Conservation (phyloP, 2,797 vertebrate species). For the Sebastolobus alascanus region DNA sequence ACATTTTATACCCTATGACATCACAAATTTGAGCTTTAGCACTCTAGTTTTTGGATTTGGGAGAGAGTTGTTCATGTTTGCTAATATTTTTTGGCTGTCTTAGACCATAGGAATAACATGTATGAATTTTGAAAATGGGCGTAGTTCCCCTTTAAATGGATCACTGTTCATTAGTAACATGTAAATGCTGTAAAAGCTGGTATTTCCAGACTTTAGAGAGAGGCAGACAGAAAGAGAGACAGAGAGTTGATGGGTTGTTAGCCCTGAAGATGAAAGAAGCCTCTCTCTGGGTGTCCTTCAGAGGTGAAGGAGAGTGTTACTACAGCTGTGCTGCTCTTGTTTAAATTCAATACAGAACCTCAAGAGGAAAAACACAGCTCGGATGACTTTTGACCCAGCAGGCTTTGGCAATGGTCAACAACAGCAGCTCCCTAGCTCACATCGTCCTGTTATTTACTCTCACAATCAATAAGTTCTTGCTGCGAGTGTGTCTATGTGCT, state of each 20-base stretch:
- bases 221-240: constrained; percentile 28
- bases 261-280: constrained; percentile 75
- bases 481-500: constrained; percentile 54
- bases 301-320: constrained; percentile 81
- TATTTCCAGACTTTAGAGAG: constrained; percentile 37
- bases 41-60: no score
- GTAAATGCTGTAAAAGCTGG: constrained; percentile 14
- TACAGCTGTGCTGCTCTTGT: constrained; percentile 83
- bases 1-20: no score
- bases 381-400: constrained; percentile 78
- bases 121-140: no score
- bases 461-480: constrained; percentile 76
- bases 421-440: constrained; percentile 72
- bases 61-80: no score
- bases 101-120: no score
- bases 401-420: constrained; percentile 78
- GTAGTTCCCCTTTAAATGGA: constrained; percentile 17
- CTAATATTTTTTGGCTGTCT: no score
- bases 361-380: constrained; percentile 73
- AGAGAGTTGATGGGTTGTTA: constrained; percentile 58
- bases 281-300: constrained; percentile 77
- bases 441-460: constrained; percentile 73
- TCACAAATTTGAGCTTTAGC: no score
- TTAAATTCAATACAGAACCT: constrained; percentile 81
- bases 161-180: constrained; percentile 32